Percentiles rank a stretch among this genome's conserved stretches.
These are phyloP conservation scores for Umimayanthus kanabou DNA, from an alignment of 92 coral and sea anemone genomes.

Conservation along the genomic window DNA sequence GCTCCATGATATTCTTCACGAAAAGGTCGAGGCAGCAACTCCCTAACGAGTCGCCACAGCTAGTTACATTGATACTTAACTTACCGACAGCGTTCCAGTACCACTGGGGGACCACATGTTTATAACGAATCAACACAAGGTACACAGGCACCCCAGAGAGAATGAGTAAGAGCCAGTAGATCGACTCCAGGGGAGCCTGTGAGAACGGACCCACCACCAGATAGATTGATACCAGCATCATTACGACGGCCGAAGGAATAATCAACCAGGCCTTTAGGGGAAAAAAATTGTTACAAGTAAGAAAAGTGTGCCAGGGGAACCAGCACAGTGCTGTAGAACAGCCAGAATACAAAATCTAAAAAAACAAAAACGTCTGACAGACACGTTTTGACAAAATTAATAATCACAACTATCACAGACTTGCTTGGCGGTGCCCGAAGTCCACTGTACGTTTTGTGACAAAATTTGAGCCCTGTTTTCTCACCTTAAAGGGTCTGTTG, in stretches of 20 bases:
- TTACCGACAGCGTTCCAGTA: slow-evolving; percentile 54
- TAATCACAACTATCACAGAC: background rate
- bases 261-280: slow-evolving; percentile 53
- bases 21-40: no score
- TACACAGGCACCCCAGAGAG: slow-evolving; percentile 64
- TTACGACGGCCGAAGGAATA: slow-evolving; percentile 49
- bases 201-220: slow-evolving; percentile 78
- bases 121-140: slow-evolving; percentile 56
- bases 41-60: no score
- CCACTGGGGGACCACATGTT: slow-evolving; percentile 56
- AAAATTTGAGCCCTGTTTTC: background rate
- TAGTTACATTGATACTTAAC: no score
- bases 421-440: background rate
- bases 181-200: slow-evolving; percentile 68
- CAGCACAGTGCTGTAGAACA: no score
- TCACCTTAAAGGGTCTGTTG: slow-evolving; percentile 72
- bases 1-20: no score
- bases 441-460: background rate
- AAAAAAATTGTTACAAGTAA: slow-evolving; percentile 5
- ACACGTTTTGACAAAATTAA: background rate
- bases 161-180: slow-evolving; percentile 48
- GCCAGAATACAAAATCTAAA: no score
- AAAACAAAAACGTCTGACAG: no score
- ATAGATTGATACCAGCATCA: slow-evolving; percentile 64
- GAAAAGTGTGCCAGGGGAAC: no score